Evolutionary conservation across 2,113 vertebrate species (phyloP), one percentile per base, ranked within the genome.

Genomic region (Cyphomyrus plagiostoma): DNA sequence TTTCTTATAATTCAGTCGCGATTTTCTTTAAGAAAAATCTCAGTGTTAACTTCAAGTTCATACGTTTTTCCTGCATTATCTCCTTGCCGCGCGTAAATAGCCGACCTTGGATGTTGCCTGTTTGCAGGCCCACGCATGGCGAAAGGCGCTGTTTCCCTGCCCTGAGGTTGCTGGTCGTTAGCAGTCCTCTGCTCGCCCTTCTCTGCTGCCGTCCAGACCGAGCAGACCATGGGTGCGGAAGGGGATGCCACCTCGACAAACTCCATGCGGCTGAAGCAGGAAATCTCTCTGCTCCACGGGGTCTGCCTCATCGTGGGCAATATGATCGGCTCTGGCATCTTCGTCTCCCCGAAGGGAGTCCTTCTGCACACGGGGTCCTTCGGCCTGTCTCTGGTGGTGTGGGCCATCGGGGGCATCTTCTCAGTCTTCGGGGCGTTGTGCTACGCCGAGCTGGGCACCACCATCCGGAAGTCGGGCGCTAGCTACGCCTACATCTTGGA

Each of bases 301-400:
- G 96, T 97, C 85, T 97, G 96, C 89, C 94, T 97, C 89, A 96
- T 97, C 0, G 96, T 97, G 80, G 96, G 96, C 30, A 97, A 97
- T 88, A 97, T 96, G 95, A 97, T 97, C 1, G 96, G 96, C 66
- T 96, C 96, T 0, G 96, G 96, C 26, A 97, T 97, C 89, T 97
- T 97, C 7, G 93, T 97, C 46, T 96, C 96, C 0, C 96, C 96
- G 2, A 96, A 96, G 92, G 96, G 96, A 39, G 96, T 97, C 30
- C 93, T 97, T 2, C 85, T 86, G 35, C 90, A 96, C 92, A 96
- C 95, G 0, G 96, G 96, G 39, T 97, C 96, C 3, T 97, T 93
- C 3, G 96, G 96, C 58, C 86, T 97, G 26, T 97, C 96, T 1
- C 93, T 97, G 74, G 91, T 97, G 0, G 93, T 97, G 39, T 97